phyloP scores from a whole-genome alignment of 1,140 invertebrate species.

The Littorina saxatilis region DNA sequence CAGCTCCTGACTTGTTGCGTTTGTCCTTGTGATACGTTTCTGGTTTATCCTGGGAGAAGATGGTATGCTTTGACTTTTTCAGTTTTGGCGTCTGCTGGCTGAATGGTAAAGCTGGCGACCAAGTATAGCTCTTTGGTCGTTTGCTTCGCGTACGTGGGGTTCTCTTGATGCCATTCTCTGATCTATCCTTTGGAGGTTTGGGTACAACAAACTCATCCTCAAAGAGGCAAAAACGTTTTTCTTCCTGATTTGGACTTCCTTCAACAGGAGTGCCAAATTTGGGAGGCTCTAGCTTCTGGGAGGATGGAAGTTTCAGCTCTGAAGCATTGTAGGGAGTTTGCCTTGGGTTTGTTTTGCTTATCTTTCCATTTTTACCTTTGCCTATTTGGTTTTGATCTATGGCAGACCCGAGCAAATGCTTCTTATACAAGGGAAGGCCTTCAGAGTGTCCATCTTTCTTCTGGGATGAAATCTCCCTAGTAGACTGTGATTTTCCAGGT shows the following conservation, averaged over 20 bases:
- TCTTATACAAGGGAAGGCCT: neutral
- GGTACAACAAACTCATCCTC: slow-evolving; percentile 19
- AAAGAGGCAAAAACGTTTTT: slow-evolving; percentile 27
- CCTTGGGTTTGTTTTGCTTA: neutral
- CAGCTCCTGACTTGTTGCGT: too few species aligned
- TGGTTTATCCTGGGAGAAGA: neutral
- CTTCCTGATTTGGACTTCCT: neutral
- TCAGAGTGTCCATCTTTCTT: neutral
- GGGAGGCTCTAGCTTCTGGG: slow-evolving; percentile 1
- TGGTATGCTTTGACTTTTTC: neutral
- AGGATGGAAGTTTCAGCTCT: neutral
- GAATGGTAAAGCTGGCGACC: neutral
- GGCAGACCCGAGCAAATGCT: too few species aligned
- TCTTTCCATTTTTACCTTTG: neutral
- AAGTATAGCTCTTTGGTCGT: neutral
- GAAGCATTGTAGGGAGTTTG: neutral
- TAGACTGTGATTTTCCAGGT: neutral
- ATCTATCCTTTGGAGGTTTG: neutral
- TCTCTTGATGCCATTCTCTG: neutral
- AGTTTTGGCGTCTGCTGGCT: neutral
- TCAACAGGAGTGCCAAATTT: neutral
- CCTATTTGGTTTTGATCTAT: neutral
- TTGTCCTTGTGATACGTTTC: neutral
- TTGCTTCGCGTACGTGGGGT: neutral
- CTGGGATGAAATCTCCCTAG: neutral